Base-by-base conservation (phyloP, 2,888 invertebrate genomes). In the Cryptosula pallasiana region DNA sequence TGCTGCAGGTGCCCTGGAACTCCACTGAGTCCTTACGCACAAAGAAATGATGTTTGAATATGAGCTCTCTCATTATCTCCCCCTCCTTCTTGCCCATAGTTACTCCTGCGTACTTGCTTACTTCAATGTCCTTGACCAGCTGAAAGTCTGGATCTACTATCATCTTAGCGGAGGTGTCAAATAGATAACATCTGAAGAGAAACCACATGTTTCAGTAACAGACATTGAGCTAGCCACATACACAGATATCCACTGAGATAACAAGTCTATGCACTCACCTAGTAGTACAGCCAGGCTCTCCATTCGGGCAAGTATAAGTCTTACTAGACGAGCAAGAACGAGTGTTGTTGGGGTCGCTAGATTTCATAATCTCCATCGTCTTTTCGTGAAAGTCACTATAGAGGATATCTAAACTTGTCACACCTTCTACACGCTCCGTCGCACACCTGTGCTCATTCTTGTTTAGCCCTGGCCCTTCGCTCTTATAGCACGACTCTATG, bases 41-140 rank as follows among this genome's bases (percentile, higher is more conserved):
- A 74, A 85, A 83, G 75, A 85, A 84, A 9, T 78, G 78, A 75
- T 85, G 84, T 72, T 80, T 79, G 76, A 83, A 85, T 70, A 85
- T 83, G 34, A 85, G 80, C 72, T 85, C 83, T 73, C 83, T 85
- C 85, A 85, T 85, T 0, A 85, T 83, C 77, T 85, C 85, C 13
- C 85, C 85, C 75, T 85, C 85, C 73, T 85, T 84, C 69, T 80
- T 78, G 1, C 85, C 85, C 72, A 85, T 78, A 25, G 84, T 84
- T 34, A 85, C 83, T 23, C 80, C 78, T 35, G 80, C 79, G 76
- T 85, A 85, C 73, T 83, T 82, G 72, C 81, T 81, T 74, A 81
- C 81, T 71, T 85, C 84, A 54, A 85, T 77, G 54, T 78, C 79
- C 75, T 80, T 80, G 23, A 83, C 85, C 13, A 77, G 75, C 72